Conservation (phyloP, 2,113 vertebrate species). For the Puffinus mauretanicus region DNA sequence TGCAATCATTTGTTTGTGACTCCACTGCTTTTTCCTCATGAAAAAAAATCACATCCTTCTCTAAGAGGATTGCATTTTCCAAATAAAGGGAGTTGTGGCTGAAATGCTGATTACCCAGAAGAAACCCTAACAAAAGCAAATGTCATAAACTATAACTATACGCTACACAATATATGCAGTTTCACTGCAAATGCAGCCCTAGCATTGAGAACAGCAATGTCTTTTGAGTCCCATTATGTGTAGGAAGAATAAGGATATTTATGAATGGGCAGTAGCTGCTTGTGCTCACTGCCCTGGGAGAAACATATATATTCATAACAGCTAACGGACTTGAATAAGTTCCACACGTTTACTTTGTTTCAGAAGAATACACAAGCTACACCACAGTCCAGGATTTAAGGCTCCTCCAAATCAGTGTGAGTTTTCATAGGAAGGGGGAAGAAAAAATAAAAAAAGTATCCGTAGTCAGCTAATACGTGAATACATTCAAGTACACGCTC, state of each 20-base stretch:
- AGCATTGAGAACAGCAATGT: not conserved
- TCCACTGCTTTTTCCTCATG: not conserved
- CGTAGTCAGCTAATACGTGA: not conserved
- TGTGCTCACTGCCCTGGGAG: constrained; percentile 19
- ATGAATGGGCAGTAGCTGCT: constrained; percentile 46
- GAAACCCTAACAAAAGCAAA: constrained; percentile 36
- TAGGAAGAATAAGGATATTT: constrained; percentile 8
- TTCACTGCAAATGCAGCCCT: not conserved
- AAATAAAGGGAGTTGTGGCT: not conserved
- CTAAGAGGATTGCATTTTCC: not conserved
- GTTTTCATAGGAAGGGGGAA: not conserved
- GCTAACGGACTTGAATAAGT: not conserved
- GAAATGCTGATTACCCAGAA: constrained; percentile 50
- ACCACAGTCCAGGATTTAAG: not conserved
- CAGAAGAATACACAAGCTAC: not conserved
- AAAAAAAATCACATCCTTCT: not conserved
- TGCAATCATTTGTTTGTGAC: not conserved
- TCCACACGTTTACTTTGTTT: not conserved
- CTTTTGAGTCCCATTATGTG: constrained; percentile 42
- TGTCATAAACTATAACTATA: constrained; percentile 34
- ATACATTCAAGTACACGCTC: not conserved
- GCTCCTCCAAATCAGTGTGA: not conserved
- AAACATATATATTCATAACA: constrained; percentile 39
- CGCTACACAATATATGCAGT: not conserved
- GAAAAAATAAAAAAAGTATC: not conserved